Conservation (phyloP, 2,113 vertebrate species). For the Ursus arctos region DNA sequence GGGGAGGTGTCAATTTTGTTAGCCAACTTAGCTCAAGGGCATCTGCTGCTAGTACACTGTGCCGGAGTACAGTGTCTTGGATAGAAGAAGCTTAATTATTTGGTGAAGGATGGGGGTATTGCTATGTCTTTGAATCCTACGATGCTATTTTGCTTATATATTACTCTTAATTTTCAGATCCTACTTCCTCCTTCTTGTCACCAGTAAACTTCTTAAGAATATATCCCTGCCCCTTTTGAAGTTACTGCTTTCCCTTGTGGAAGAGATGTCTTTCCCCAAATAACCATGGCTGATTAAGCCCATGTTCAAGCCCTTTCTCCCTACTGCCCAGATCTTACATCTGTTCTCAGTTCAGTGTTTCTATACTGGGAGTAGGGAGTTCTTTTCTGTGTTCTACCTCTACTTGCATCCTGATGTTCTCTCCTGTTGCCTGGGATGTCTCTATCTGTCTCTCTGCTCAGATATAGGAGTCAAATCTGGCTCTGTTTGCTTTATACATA, state of each 20-base stretch:
- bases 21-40: not conserved
- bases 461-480: not conserved
- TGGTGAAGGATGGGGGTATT: not conserved
- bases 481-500: not conserved
- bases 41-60: not conserved
- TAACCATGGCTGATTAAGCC: not conserved
- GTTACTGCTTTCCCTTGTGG: not conserved
- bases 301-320: not conserved
- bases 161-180: not conserved
- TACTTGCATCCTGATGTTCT: not conserved
- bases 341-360: not conserved
- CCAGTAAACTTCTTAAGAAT: not conserved
- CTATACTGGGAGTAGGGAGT: not conserved
- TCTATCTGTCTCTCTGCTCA: not conserved
- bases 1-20: not conserved
- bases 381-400: not conserved
- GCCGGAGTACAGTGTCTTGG: not conserved
- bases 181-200: not conserved
- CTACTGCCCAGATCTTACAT: no score
- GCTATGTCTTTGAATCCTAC: not conserved
- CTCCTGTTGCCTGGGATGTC: not conserved
- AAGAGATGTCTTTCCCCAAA: not conserved
- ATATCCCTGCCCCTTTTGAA: not conserved
- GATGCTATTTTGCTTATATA: not conserved
- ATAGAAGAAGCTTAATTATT: not conserved